Percentiles rank a stretch among this genome's conserved stretches.
Evolutionary conservation across 1,140 invertebrate genomes (phyloP).

Genomic region (Caenorhabditis elegans): DNA sequence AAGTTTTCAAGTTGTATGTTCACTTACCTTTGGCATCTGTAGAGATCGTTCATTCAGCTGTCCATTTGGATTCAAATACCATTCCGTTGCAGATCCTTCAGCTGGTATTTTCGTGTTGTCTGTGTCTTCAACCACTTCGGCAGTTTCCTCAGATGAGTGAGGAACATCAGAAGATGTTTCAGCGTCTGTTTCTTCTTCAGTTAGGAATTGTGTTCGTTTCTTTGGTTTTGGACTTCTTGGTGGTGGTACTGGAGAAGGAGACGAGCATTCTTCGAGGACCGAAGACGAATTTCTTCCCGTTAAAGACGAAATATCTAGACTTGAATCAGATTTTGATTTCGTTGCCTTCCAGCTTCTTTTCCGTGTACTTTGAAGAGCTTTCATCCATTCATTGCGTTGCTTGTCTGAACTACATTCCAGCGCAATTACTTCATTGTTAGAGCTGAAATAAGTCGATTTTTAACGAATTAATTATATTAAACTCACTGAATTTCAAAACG

Average conservation of each 20-base stretch:
- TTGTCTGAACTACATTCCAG: slow-evolving; percentile 28
- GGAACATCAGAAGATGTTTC: neutral
- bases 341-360: slow-evolving; percentile 13
- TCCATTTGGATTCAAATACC: slow-evolving; percentile 46
- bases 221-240: slow-evolving; percentile 15
- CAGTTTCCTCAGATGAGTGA: neutral
- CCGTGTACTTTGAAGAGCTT: slow-evolving; percentile 39
- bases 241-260: neutral
- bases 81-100: slow-evolving; percentile 37
- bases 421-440: slow-evolving; percentile 14
- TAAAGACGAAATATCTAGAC: neutral
- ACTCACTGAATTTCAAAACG: slow-evolving; percentile 51
- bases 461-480: neutral
- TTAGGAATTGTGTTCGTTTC: neutral
- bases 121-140: neutral
- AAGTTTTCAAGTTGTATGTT: neutral
- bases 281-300: neutral
- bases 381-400: slow-evolving; percentile 45
- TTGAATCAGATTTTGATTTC: slow-evolving; percentile 10
- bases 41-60: slow-evolving; percentile 44
- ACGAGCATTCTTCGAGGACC: slow-evolving; percentile 6
- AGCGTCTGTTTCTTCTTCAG: neutral
- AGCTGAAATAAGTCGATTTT: neutral
- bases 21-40: slow-evolving; percentile 45
- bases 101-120: neutral